phyloP scores from a whole-genome alignment of 2,797 vertebrate genomes.

The Iguana delicatissima region DNA sequence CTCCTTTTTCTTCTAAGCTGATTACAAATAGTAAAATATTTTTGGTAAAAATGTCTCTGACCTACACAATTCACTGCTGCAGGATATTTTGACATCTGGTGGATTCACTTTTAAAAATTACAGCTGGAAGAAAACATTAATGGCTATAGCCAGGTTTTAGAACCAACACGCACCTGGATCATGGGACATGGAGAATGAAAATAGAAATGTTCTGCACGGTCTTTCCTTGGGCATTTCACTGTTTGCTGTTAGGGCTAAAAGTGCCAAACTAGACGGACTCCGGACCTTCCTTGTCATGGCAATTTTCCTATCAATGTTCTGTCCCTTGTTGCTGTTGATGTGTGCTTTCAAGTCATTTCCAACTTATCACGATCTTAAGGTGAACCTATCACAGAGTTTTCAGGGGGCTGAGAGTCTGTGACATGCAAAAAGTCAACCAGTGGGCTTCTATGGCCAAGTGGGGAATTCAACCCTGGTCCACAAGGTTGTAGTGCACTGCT shows the following conservation, averaged over 20 bases:
- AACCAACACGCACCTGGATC: background rate
- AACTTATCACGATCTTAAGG: no score
- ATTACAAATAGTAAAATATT: background rate
- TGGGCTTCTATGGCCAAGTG: no score
- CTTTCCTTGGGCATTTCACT: background rate
- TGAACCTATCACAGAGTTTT: no score
- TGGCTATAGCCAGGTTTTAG: no score
- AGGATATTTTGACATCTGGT: background rate
- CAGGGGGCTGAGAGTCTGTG: no score
- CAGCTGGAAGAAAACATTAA: background rate
- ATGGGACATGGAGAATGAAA: background rate
- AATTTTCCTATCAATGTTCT: background rate
- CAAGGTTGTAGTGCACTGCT: no score
- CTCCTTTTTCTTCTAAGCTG: background rate
- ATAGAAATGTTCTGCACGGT: background rate
- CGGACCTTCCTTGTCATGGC: background rate
- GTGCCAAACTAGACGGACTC: background rate
- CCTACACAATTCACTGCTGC: background rate
- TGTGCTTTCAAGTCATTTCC: no score
- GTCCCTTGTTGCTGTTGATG: no score
- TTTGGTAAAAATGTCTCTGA: rapidly evolving
- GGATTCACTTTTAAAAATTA: background rate
- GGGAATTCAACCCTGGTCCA: no score
- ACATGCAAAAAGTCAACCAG: no score
- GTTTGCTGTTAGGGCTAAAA: background rate